Evolutionary conservation across 2,797 vertebrate species (phyloP).

Genomic region (Crenichthys baileyi): DNA sequence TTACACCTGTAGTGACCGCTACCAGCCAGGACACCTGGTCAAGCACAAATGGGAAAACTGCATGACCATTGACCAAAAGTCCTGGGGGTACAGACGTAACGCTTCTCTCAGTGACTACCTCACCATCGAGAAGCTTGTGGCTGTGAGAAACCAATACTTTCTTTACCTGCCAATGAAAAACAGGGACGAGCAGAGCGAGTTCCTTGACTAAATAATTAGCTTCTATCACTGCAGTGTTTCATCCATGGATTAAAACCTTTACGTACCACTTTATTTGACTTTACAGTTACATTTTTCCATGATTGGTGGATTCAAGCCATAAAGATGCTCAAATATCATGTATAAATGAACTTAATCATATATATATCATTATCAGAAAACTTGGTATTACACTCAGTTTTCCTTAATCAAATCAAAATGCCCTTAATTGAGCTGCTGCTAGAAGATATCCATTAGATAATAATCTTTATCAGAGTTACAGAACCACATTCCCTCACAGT

Average conservation of each 20-base stretch:
- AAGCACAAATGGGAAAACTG: constrained; percentile 98
- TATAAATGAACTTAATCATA: no score
- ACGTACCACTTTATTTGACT: no score
- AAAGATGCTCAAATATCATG: neutral
- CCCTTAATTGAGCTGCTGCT: no score
- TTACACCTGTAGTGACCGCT: constrained; percentile 92
- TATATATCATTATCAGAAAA: no score
- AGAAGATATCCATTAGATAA: no score
- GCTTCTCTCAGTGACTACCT: constrained; percentile 87
- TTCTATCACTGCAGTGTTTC: neutral
- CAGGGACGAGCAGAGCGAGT: neutral
- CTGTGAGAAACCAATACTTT: constrained; percentile 66
- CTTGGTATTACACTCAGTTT: no score
- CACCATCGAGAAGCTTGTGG: constrained; percentile 83
- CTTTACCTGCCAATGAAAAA: neutral
- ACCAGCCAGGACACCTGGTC: constrained; percentile 90
- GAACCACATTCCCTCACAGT: no score
- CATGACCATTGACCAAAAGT: constrained; percentile 91
- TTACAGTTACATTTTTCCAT: no score
- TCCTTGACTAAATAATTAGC: neutral
- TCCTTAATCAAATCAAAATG: no score
- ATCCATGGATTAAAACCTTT: neutral
- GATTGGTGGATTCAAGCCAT: no score
- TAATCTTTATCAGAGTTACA: no score
- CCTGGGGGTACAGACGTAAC: constrained; percentile 92